Conservation (phyloP, 1,140 invertebrate species). For the Oryzaephilus surinamensis region DNA sequence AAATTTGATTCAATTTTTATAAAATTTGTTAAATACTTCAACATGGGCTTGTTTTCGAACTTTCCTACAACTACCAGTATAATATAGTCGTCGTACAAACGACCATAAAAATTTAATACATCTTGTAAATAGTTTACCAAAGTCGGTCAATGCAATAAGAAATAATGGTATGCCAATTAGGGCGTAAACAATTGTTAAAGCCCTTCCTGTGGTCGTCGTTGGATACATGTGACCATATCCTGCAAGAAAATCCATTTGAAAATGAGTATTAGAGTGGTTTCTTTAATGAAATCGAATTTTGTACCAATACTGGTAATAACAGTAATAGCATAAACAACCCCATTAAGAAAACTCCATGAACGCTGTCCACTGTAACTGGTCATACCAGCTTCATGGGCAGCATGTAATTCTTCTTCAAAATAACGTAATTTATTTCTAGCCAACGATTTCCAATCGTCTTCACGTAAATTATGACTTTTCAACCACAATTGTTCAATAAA, state of each 20-base stretch:
- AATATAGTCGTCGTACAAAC: constrained; percentile 74
- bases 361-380: constrained; percentile 69
- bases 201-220: constrained; percentile 68
- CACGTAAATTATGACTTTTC: constrained; percentile 64
- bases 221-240: constrained; percentile 92
- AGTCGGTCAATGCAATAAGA: constrained; percentile 82
- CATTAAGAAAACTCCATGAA: constrained; percentile 88
- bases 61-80: constrained; percentile 72
- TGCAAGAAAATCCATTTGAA: constrained; percentile 39
- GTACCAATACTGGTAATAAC: constrained; percentile 90
- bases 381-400: constrained; percentile 69
- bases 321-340: constrained; percentile 84
- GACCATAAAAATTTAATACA: constrained; percentile 90
- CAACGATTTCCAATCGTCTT: constrained; percentile 81
- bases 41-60: constrained; percentile 62
- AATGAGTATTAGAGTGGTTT: background rate
- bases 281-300: constrained; percentile 4
- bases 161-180: constrained; percentile 91
- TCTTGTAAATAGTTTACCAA: constrained; percentile 84
- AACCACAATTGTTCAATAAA: constrained; percentile 73
- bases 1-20: background rate
- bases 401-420: constrained; percentile 78
- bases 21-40: constrained; percentile 46
- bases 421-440: constrained; percentile 67
- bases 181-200: constrained; percentile 86